Evolutionary conservation across 2,888 invertebrate genomes (phyloP).

Genomic region (Macrostomum cliftonense): DNA sequence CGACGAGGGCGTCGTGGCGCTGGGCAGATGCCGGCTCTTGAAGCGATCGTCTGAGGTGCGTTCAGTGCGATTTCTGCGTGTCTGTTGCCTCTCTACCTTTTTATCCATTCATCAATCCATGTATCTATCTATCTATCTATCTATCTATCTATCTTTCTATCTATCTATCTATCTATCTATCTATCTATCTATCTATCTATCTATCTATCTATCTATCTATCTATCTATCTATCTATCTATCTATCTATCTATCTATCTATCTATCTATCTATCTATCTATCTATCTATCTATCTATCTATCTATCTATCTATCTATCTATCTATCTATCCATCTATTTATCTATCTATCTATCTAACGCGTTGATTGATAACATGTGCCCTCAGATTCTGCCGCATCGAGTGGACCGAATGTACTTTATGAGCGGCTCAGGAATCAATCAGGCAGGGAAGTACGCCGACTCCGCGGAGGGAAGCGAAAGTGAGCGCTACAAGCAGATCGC

Average conservation of each 20-base stretch:
- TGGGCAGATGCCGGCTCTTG: background rate
- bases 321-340: too few relatives aligned
- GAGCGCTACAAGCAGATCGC: background rate
- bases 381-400: conserved; percentile 10
- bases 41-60: conserved; percentile 6
- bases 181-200: background rate
- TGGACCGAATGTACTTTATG: conserved; percentile 13
- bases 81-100: background rate
- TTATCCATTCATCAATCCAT: background rate
- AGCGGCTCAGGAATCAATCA: conserved; percentile 6
- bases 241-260: too few relatives aligned
- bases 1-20: background rate
- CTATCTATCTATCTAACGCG: too few relatives aligned
- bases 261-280: too few relatives aligned
- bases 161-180: background rate
- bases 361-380: too few relatives aligned
- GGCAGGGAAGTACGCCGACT: conserved; percentile 1
- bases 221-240: too few relatives aligned
- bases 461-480: conserved; percentile 3
- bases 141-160: background rate
- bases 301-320: too few relatives aligned
- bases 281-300: too few relatives aligned
- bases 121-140: background rate
- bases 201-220: too few relatives aligned
- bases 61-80: background rate